These are phyloP conservation scores for Ascidia mentula DNA, from an alignment of 23 tunicate genomes.

Conservation along the genomic window DNA sequence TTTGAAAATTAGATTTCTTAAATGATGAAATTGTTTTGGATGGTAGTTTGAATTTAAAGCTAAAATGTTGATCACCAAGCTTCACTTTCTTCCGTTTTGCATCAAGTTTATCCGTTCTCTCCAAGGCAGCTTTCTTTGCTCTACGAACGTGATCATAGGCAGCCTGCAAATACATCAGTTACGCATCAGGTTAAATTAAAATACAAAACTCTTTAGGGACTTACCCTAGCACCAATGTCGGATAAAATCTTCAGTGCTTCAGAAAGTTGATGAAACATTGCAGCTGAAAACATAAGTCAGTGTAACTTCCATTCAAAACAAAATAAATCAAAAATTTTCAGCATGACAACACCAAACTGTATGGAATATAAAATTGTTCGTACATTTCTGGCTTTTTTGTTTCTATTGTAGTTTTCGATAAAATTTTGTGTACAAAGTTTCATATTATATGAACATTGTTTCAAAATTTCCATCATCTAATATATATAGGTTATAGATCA, in stretches of 20 bases:
- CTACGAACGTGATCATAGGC: slow-evolving; percentile 77
- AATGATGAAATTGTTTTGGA: too few species aligned
- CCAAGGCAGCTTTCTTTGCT: slow-evolving; percentile 73
- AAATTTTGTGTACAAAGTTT: too few species aligned
- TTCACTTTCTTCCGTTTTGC: slow-evolving; percentile 74
- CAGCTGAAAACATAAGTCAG: slow-evolving; percentile 26
- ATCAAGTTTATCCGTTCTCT: slow-evolving; percentile 53
- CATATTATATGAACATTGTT: too few species aligned
- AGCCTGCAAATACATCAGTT: slow-evolving; percentile 30
- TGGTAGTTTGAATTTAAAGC: too few species aligned
- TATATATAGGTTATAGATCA: too few species aligned
- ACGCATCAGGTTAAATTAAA: neutral
- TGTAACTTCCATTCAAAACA: neutral
- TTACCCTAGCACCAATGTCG: slow-evolving; percentile 86
- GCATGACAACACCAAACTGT: too few species aligned
- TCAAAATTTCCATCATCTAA: too few species aligned
- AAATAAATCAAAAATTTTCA: neutral
- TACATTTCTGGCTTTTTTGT: too few species aligned
- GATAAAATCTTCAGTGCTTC: slow-evolving; percentile 74
- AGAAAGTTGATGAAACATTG: slow-evolving; percentile 71
- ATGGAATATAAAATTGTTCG: too few species aligned
- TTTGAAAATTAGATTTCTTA: too few species aligned
- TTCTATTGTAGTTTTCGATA: too few species aligned
- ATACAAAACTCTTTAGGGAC: neutral
- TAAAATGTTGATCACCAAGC: slow-evolving; percentile 36